Evolutionary conservation across 2,113 vertebrate species (phyloP).

Genomic region (Ailuropoda melanoleuca): DNA sequence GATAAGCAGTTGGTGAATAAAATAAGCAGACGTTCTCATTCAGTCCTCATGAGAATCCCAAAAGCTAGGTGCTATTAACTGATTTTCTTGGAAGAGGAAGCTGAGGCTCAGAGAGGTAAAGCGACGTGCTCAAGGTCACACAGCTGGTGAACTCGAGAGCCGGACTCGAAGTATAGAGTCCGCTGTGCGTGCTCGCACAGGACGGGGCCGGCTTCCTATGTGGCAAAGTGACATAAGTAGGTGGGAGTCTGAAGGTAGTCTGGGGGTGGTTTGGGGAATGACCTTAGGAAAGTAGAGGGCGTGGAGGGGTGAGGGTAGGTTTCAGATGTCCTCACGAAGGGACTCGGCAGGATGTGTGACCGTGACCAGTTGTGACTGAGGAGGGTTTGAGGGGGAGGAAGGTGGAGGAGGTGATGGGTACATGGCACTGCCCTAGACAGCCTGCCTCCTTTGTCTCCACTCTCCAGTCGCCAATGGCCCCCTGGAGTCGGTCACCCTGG

Average conservation of each 20-base stretch:
- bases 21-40: not conserved
- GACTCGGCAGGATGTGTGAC: not conserved
- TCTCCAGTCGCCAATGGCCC: slow-evolving; percentile 91
- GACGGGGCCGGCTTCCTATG: not conserved
- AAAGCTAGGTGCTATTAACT: not conserved
- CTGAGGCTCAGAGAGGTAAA: not conserved
- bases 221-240: not conserved
- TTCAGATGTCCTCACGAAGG: not conserved
- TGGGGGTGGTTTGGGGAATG: not conserved
- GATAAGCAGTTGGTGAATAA: not conserved
- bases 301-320: not conserved
- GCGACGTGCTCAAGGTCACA: not conserved
- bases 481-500: slow-evolving; percentile 86
- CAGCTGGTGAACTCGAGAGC: not conserved
- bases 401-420: not conserved
- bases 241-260: not conserved
- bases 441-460: not conserved
- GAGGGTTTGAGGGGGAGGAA: not conserved
- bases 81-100: not conserved
- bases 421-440: not conserved
- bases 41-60: not conserved
- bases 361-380: not conserved
- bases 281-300: not conserved
- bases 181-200: rapidly evolving
- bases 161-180: rapidly evolving